phyloP scores from a whole-genome alignment of 2,797 vertebrate genomes.

The Melanotaenia boesemani region DNA sequence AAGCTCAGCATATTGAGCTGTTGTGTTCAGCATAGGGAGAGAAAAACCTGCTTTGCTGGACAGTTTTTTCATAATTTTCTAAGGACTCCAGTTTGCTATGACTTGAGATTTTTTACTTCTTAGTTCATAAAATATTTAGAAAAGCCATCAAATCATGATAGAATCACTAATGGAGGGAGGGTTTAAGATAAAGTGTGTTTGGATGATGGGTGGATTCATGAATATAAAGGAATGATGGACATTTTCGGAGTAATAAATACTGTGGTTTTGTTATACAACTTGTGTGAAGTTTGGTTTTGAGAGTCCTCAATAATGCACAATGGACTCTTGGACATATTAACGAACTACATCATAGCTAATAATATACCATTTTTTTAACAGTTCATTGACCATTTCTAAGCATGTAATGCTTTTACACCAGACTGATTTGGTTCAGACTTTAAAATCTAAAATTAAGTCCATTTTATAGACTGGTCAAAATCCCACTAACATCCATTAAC shows the following conservation, averaged over 20 bases:
- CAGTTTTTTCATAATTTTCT: conserved; percentile 24
- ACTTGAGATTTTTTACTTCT: background rate
- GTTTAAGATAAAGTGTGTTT: background rate
- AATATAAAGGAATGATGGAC: background rate
- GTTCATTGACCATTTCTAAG: background rate
- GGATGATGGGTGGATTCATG: background rate
- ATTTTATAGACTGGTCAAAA: background rate
- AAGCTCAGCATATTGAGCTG: conserved; percentile 28
- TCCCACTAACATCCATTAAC: background rate
- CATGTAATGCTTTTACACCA: background rate
- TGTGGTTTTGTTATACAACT: too few relatives aligned
- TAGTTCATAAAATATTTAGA: background rate
- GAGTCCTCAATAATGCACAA: background rate
- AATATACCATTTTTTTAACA: background rate
- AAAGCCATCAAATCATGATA: background rate
- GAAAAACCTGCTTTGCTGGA: conserved; percentile 18
- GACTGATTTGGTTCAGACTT: background rate
- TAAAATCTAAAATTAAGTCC: background rate
- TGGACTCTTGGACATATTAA: background rate
- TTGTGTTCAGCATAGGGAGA: conserved; percentile 27
- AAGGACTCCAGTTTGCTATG: background rate
- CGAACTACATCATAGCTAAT: too few relatives aligned
- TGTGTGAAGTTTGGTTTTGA: background rate
- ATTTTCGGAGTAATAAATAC: background rate
- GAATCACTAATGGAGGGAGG: background rate